phyloP scores from a whole-genome alignment of 1,140 invertebrate species.

The Leptoteleia sp. region DNA sequence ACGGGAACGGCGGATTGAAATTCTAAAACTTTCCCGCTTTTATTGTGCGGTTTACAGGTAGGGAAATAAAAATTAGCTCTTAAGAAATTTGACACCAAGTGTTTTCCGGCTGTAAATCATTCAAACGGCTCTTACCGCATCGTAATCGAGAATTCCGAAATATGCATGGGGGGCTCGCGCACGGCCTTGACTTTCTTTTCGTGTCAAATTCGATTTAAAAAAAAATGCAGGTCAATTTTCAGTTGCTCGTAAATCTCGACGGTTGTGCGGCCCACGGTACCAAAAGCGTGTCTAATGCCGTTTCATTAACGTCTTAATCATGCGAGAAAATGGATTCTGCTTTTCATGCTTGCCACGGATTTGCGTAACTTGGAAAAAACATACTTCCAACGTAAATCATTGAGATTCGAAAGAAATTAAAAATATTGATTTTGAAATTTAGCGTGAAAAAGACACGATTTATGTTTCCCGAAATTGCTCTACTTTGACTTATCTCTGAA shows the following conservation, averaged over 20 bases:
- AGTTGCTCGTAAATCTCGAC: conserved; percentile 43
- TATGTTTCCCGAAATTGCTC: conserved; percentile 2
- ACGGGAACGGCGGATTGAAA: too few relatives aligned
- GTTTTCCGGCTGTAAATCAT: conserved; percentile 53
- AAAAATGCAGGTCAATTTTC: conserved; percentile 54
- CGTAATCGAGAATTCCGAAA: conserved; percentile 49
- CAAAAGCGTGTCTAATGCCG: conserved; percentile 44
- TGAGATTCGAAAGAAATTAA: neutral
- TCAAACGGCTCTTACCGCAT: conserved; percentile 46
- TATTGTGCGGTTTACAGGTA: conserved; percentile 49
- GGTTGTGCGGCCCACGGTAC: conserved; percentile 10
- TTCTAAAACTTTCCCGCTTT: conserved; percentile 2
- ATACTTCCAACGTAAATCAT: neutral
- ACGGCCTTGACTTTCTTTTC: conserved; percentile 49
- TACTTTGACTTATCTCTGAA: conserved; percentile 3
- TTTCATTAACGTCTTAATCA: conserved; percentile 39
- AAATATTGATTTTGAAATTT: conserved; percentile 4
- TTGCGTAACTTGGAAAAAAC: conserved; percentile 24
- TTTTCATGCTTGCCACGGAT: conserved; percentile 7
- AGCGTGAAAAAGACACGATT: conserved; percentile 27
- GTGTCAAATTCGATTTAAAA: conserved; percentile 25
- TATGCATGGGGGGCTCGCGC: conserved; percentile 9
- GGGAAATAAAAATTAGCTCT: conserved; percentile 30
- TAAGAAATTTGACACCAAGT: conserved; percentile 28
- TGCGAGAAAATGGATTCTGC: conserved; percentile 7